Base-by-base conservation (phyloP, 2,888 invertebrate genomes). In the Nebria salina region DNA sequence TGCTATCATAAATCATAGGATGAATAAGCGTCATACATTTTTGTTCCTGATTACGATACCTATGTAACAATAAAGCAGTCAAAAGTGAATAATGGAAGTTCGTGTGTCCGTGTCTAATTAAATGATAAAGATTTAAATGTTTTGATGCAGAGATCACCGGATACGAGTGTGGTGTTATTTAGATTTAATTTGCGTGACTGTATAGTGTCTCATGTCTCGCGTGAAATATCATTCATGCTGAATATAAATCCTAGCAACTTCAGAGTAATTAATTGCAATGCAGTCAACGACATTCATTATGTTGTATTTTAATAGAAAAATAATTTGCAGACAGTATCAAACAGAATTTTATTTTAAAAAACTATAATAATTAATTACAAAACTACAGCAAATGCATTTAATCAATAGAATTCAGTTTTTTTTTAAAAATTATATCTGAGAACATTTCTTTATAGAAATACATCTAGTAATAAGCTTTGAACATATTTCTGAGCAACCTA, bases 121-220 rank as follows among this genome's bases (percentile, higher is more conserved):
- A 72, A 72, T 41, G 72, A 72, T 72, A 72, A 72, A 72, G 72
- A 72, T 72, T 72, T 72, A 54, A 54, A 54, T 54, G 54, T 8
- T 54, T 54, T 54, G 54, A 54, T 54, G 54, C 13, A 54, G 13
- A 54, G 54, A 54, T 54, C 54, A 54, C 25, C 25, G 41, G 26
- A n/a, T 41, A 72, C 72, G 72, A n/a, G 34, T 72, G 25, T 72
- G 34, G 72, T 34, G 34, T 72, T 26, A 72, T 72, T 72, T 72
- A 72, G 42, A 25, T 8, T n/a, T 42, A 9, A 42, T 41, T 72
- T 41, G 26, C 72, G 72, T 72, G 72, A 72, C 72, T 4, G 20
- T 54, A 7, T 54, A 11, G 54, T 54, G 54, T 54, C 54, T 54
- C n/a, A 11, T 41, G 8, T 42, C 42, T 72, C 72, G 72, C 25